Conservation (phyloP, 1,140 invertebrate genomes). For the Saccostrea cuccullata region DNA sequence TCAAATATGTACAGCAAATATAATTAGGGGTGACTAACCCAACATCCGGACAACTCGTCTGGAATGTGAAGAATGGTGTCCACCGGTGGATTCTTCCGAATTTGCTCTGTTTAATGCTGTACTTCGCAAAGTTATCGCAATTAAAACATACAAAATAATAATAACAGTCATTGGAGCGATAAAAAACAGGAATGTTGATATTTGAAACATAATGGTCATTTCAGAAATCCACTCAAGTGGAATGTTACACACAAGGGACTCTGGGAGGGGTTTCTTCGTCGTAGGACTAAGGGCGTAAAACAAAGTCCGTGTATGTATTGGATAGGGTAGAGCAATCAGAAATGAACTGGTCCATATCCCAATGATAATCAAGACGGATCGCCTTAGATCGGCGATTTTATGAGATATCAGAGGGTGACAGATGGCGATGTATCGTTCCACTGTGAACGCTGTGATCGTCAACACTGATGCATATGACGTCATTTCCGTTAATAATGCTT, state of each 20-base stretch:
- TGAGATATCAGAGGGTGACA: conserved; percentile 93
- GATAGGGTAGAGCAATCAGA: conserved; percentile 86
- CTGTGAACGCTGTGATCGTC: conserved; percentile 95
- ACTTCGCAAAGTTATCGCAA: conserved; percentile 71
- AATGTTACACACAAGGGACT: conserved; percentile 75
- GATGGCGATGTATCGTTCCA: conserved; percentile 96
- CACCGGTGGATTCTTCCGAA: conserved; percentile 49
- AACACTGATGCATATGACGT: conserved; percentile 96
- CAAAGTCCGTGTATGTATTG: conserved; percentile 72
- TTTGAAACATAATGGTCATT: conserved; percentile 55
- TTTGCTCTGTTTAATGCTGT: conserved; percentile 51
- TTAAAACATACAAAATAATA: conserved; percentile 74
- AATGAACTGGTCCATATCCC: conserved; percentile 89
- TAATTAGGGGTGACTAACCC: conserved; percentile 44
- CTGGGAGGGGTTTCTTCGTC: conserved; percentile 64
- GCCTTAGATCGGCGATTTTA: conserved; percentile 88
- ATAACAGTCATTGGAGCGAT: conserved; percentile 76
- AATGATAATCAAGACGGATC: conserved; percentile 88
- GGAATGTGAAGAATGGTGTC: conserved; percentile 43
- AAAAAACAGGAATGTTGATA: conserved; percentile 76
- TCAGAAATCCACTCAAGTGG: conserved; percentile 38
- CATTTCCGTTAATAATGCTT: conserved; percentile 91
- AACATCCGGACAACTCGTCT: conserved; percentile 59
- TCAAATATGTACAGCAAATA: neutral
- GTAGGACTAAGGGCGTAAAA: conserved; percentile 63